A percentile compares a stretch with the other conserved stretches of the same genome.
These are phyloP conservation scores for Drosophila diplacantha DNA, from an alignment of 2,888 invertebrate species.

Conservation along the genomic window DNA sequence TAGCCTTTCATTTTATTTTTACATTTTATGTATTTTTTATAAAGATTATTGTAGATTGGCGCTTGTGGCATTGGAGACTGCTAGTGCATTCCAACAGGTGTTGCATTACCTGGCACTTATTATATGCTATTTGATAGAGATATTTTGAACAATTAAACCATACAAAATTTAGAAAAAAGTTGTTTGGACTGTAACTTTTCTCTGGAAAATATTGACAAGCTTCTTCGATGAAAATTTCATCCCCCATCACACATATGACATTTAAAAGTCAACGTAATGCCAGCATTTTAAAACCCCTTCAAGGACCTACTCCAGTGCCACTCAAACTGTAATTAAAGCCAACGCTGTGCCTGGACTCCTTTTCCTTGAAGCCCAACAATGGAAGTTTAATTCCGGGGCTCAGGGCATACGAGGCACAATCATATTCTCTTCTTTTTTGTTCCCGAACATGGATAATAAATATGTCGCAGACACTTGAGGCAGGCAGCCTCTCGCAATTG, in stretches of 20 bases:
- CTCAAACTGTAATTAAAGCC: slow-evolving; percentile 58
- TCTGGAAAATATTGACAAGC: background rate
- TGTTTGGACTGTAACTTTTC: too few species aligned
- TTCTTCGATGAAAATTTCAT: background rate
- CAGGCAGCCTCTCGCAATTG: slow-evolving; percentile 46
- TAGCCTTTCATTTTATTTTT: slow-evolving; percentile 37
- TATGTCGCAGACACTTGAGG: slow-evolving; percentile 63
- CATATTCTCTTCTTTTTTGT: slow-evolving; percentile 28
- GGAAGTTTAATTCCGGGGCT: slow-evolving; percentile 45
- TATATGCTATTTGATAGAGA: background rate
- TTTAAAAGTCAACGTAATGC: background rate
- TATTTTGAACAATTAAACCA: too few species aligned
- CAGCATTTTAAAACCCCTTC: slow-evolving; percentile 7
- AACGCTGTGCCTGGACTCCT: slow-evolving; percentile 34
- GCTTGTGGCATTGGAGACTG: slow-evolving; percentile 16
- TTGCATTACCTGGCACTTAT: background rate
- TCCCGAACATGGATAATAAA: slow-evolving; percentile 52
- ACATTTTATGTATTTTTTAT: slow-evolving; percentile 4
- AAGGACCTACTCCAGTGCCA: slow-evolving; percentile 27
- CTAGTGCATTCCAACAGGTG: slow-evolving; percentile 27
- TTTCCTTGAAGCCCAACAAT: slow-evolving; percentile 27
- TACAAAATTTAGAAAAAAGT: background rate
- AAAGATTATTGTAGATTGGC: slow-evolving; percentile 21
- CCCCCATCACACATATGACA: slow-evolving; percentile 10
- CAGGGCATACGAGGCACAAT: slow-evolving; percentile 39